These are phyloP conservation scores for Paguma larvata DNA, from an alignment of 2,797 vertebrate species.

Conservation along the genomic window DNA sequence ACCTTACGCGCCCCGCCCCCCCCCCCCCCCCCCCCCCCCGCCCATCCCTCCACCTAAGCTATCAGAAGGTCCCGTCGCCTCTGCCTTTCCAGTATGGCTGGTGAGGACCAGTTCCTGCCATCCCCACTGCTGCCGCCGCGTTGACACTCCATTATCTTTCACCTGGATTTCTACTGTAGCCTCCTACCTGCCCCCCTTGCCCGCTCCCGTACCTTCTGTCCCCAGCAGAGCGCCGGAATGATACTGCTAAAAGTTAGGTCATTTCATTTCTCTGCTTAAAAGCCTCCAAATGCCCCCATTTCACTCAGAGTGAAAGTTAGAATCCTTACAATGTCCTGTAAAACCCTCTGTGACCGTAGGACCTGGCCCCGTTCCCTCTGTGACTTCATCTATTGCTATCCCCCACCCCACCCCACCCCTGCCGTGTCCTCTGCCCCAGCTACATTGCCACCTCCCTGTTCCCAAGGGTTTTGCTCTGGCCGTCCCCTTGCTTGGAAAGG, in stretches of 20 bases:
- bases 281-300: neutral
- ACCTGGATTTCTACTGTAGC: too few relatives aligned
- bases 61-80: neutral
- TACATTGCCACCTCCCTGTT: neutral
- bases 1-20: neutral
- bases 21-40: neutral
- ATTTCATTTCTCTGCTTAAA: neutral
- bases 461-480: neutral
- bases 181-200: neutral
- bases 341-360: neutral
- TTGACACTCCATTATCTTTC: neutral
- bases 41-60: neutral
- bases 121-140: neutral
- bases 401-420: accelerated
- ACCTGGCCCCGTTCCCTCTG: neutral
- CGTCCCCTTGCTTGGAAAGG: neutral
- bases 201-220: neutral
- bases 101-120: neutral
- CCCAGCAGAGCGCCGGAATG: neutral
- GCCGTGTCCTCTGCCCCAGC: neutral
- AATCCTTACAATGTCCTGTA: neutral
- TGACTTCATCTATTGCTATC: neutral
- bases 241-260: neutral
- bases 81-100: neutral
- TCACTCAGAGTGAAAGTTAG: neutral